Percentiles rank a stretch among this genome's conserved stretches.
phyloP scores from a whole-genome alignment of 2,888 invertebrate genomes.

The Antheraea assamensis region DNA sequence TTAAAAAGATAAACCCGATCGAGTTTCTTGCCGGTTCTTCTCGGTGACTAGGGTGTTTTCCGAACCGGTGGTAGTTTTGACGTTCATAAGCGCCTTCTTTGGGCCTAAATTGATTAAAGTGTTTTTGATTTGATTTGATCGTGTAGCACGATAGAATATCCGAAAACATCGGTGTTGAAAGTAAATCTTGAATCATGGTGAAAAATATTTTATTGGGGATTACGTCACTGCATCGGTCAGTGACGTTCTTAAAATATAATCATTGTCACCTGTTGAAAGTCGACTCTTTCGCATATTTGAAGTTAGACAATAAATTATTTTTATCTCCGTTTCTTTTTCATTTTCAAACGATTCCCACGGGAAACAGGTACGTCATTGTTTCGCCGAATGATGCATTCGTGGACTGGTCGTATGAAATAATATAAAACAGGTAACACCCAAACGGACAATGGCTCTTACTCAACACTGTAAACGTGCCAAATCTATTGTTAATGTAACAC shows the following conservation, averaged over 20 bases:
- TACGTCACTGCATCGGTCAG: neutral
- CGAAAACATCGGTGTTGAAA: neutral
- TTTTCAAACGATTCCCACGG: constrained; percentile 9
- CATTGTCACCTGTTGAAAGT: neutral
- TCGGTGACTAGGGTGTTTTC: too few relatives aligned
- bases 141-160: neutral
- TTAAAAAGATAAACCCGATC: too few relatives aligned
- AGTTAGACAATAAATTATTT: neutral
- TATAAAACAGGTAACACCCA: neutral
- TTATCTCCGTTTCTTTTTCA: neutral
- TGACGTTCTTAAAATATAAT: neutral
- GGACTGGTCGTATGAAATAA: constrained; percentile 1
- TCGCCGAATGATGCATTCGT: constrained; percentile 1
- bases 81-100: too few relatives aligned
- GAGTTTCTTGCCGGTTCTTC: too few relatives aligned
- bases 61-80: too few relatives aligned
- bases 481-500: constrained; percentile 13
- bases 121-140: too few relatives aligned
- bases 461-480: constrained; percentile 14
- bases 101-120: too few relatives aligned
- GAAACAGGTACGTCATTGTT: constrained; percentile 12
- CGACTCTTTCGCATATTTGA: neutral
- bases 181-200: neutral
- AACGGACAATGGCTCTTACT: constrained; percentile 4
- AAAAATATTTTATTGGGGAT: neutral